phyloP scores from a whole-genome alignment of 2,797 vertebrate genomes.

The Zalophus californianus region DNA sequence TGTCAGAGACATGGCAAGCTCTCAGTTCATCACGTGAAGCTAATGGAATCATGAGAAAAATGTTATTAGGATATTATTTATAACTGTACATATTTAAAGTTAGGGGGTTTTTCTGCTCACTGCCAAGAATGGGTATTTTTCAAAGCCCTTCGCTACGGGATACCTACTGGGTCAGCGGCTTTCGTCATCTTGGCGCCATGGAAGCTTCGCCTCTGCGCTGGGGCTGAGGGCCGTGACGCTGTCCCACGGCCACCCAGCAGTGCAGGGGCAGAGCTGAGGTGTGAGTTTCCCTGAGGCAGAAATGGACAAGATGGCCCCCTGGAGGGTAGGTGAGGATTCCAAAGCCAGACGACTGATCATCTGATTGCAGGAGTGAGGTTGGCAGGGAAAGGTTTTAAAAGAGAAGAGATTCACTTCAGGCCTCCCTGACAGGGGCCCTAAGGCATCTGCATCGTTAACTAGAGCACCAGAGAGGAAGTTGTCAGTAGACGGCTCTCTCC shows the following conservation, averaged over 20 bases:
- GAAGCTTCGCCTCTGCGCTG: accelerated
- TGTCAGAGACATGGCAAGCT: accelerated
- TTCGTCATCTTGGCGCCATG: accelerated
- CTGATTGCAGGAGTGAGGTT: accelerated
- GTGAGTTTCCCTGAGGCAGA: accelerated
- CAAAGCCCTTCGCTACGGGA: background rate
- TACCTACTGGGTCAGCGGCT: accelerated
- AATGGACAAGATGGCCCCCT: background rate
- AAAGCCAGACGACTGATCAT: accelerated
- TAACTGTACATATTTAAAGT: background rate
- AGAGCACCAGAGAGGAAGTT: accelerated
- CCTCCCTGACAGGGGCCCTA: accelerated
- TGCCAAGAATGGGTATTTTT: accelerated
- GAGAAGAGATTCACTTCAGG: background rate
- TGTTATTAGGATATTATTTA: accelerated
- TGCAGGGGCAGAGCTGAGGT: accelerated
- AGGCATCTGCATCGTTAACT: no score
- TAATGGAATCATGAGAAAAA: no score
- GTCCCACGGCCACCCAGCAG: accelerated
- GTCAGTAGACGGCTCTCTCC: background rate
- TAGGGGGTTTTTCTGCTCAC: background rate
- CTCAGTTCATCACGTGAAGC: accelerated
- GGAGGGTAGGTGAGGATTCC: background rate
- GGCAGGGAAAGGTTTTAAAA: background rate
- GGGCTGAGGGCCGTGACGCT: accelerated